Evolutionary conservation across 2,888 invertebrate species (phyloP), one percentile per base, ranked within the genome.

Genomic region (Pyralis farinalis): DNA sequence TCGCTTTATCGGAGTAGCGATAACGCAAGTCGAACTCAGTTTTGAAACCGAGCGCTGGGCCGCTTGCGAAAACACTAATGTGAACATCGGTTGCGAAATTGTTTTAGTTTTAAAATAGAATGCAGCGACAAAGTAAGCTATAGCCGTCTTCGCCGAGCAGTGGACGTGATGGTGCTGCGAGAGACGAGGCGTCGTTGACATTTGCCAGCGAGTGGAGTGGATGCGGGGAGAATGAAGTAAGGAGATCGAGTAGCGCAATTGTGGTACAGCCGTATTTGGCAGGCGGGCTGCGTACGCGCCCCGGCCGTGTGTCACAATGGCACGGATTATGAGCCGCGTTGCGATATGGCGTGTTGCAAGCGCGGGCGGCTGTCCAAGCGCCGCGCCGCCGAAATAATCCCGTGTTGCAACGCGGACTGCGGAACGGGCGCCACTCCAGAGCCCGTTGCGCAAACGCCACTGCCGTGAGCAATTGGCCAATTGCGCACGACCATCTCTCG

Each of bases 11-110:
- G 81, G 77, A 76, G 73, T 58, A 57, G 73, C 83, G 87, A 88
- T 88, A 88, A 85, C 83, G 85, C 78, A 82, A 84, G 84, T 79
- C 78, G 80, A 80, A 79, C 81, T 73, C 60, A 60, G 78, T 87
- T 87, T 86, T 84, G 86, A 86, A 87, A 86, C 81, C 71, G 74
- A 76, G 79, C 79, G 78, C 70, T 85, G 85, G 83, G 87, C 84
- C 74, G 84, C 86, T 90, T 89, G 89, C 89, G 89, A 88, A 89
- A 90, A 88, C 80, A 66, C 85, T 85, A 89, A 89, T 88, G 87
- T 87, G 88, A 86, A 83, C 84, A 86, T 86, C 82, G 83, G 74
- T 87, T 87, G 85, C 87, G 81, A 87, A 88, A 87, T 86, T 83
- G 78, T 82, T 86, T 85, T 84, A 85, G 80, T 84, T 87, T 82